phyloP scores from a whole-genome alignment of 2,113 vertebrate species.

The Percopsis transmontana region DNA sequence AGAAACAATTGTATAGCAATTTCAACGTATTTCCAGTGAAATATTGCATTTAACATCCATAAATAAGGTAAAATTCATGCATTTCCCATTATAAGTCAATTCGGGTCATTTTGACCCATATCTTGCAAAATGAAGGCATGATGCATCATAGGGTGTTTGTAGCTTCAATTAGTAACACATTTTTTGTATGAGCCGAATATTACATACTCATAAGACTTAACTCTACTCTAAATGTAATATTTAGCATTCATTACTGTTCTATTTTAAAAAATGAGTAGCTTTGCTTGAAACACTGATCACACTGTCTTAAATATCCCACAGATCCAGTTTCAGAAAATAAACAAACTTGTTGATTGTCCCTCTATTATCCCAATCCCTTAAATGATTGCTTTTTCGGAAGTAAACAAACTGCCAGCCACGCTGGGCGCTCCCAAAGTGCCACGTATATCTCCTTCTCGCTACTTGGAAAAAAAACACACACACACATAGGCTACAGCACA shows the following conservation, averaged over 20 bases:
- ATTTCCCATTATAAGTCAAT: too few species aligned
- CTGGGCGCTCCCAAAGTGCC: conserved; percentile 32
- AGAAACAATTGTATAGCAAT: too few species aligned
- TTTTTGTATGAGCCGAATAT: too few species aligned
- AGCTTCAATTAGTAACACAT: too few species aligned
- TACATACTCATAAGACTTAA: not conserved
- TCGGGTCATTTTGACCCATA: too few species aligned
- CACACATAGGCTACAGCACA: not conserved
- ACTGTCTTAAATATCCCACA: not conserved
- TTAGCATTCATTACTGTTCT: not conserved
- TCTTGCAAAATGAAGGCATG: too few species aligned
- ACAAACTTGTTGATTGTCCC: conserved; percentile 31
- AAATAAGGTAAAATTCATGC: too few species aligned
- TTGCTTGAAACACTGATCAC: not conserved
- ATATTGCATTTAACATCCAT: too few species aligned
- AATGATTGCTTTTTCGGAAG: conserved; percentile 33
- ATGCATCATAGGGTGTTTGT: too few species aligned
- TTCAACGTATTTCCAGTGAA: too few species aligned
- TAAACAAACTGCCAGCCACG: conserved; percentile 54
- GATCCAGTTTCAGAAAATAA: conserved; percentile 29
- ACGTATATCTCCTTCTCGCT: conserved; percentile 23
- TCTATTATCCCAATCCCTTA: conserved; percentile 2
- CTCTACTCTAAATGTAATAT: too few species aligned
- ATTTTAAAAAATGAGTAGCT: not conserved
- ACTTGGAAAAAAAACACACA: not conserved